A percentile compares a stretch with the other conserved stretches of the same genome.
Conservation (phyloP, 2,113 vertebrate genomes). For the Anoura caudifer region DNA sequence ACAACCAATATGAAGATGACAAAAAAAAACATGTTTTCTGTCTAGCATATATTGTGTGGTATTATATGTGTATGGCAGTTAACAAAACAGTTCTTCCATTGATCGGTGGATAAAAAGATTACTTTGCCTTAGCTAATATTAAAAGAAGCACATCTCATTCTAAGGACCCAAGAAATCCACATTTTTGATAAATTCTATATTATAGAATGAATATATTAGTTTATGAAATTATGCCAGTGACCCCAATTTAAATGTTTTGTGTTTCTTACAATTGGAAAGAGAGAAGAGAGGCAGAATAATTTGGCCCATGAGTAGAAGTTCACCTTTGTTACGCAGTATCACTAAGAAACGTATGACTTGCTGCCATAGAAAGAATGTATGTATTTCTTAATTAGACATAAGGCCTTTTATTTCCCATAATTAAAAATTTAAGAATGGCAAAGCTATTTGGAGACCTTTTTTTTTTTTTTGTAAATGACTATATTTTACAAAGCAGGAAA, state of each 20-base stretch:
- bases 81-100: neutral
- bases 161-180: neutral
- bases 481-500: neutral
- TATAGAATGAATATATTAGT: neutral
- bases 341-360: neutral
- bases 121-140: neutral
- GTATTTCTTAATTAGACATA: neutral
- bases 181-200: neutral
- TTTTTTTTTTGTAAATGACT: neutral
- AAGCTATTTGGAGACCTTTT: neutral
- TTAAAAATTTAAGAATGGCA: neutral
- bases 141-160: neutral
- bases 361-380: neutral
- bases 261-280: neutral
- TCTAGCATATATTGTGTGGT: neutral
- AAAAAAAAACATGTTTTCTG: neutral
- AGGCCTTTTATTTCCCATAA: neutral
- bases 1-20: neutral
- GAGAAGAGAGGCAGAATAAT: neutral
- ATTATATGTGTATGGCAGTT: neutral
- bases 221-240: neutral
- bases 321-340: neutral
- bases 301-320: neutral
- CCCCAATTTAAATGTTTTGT: neutral
- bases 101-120: neutral